Evolutionary conservation across 1,140 invertebrate species (phyloP).

Genomic region (Ips typographus): DNA sequence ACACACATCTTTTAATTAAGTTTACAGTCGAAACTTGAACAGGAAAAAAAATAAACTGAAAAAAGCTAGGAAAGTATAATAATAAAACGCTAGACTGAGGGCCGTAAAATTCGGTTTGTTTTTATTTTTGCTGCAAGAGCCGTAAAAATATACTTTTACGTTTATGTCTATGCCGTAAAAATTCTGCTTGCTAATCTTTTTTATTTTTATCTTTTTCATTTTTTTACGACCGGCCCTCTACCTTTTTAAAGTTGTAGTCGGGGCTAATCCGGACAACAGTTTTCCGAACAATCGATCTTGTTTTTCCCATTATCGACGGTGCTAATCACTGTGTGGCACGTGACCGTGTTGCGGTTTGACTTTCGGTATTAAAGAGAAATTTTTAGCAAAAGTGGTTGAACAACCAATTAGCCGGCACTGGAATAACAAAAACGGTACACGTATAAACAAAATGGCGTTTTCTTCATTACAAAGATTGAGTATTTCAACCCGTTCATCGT

Average conservation of each 20-base stretch:
- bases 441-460: constrained; percentile 19
- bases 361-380: not conserved
- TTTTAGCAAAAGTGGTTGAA: not conserved
- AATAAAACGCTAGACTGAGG: constrained; percentile 38
- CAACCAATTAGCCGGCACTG: not conserved
- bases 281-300: not conserved
- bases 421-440: constrained; percentile 4
- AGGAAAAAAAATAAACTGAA: constrained; percentile 22
- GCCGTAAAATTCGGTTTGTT: constrained; percentile 37
- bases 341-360: not conserved
- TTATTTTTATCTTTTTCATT: constrained; percentile 35
- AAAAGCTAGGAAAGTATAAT: constrained; percentile 36
- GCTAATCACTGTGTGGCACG: not conserved
- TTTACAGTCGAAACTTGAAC: constrained; percentile 25
- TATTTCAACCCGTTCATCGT: constrained; percentile 26
- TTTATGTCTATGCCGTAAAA: constrained; percentile 39
- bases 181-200: constrained; percentile 40
- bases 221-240: constrained; percentile 20
- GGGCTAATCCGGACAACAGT: not conserved
- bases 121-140: constrained; percentile 38
- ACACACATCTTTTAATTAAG: constrained; percentile 35
- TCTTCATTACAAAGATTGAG: constrained; percentile 15
- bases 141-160: constrained; percentile 39
- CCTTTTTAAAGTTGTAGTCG: not conserved
- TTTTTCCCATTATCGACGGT: not conserved